A percentile compares a stretch with the other conserved stretches of the same genome.
These are phyloP conservation scores for Heteropelma amictum DNA, from an alignment of 2,888 invertebrate genomes.

Conservation along the genomic window DNA sequence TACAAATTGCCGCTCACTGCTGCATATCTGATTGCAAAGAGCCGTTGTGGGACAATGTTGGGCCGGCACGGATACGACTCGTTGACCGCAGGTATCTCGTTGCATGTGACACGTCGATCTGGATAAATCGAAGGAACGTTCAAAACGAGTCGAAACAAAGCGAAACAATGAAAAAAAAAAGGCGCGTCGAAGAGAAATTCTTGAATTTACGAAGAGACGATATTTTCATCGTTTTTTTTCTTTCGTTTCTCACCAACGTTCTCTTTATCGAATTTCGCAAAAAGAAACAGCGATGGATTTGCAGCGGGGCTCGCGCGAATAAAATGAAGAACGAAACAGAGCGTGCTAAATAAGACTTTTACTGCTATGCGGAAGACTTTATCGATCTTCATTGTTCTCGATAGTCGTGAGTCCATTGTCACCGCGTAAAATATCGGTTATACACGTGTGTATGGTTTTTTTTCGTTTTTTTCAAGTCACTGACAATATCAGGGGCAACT, in stretches of 20 bases:
- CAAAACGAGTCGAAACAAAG: neutral
- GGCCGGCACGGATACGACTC: slow-evolving; percentile 89
- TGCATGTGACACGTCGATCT: slow-evolving; percentile 92
- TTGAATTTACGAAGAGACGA: too few relatives aligned
- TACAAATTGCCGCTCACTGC: slow-evolving; percentile 87
- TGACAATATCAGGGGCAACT: slow-evolving; percentile 46
- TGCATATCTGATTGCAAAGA: slow-evolving; percentile 87
- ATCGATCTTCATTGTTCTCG: slow-evolving; percentile 26
- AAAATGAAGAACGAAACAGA: too few relatives aligned
- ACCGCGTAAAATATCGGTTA: neutral
- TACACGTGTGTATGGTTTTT: neutral
- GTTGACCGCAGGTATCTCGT: slow-evolving; percentile 90
- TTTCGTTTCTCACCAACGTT: too few relatives aligned
- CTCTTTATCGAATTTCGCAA: too few relatives aligned
- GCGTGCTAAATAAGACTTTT: neutral
- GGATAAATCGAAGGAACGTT: slow-evolving; percentile 49
- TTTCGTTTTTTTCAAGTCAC: slow-evolving; percentile 1
- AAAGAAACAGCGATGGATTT: too few relatives aligned
- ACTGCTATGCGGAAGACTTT: neutral
- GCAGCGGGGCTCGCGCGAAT: too few relatives aligned
- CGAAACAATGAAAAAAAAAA: neutral
- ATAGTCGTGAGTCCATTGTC: neutral
- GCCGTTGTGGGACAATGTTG: slow-evolving; percentile 93
- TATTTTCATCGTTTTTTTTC: too few relatives aligned
- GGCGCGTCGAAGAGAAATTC: neutral